These are phyloP conservation scores for Nyctereutes procyonoides DNA, from an alignment of 2,113 vertebrate species.

Conservation along the genomic window DNA sequence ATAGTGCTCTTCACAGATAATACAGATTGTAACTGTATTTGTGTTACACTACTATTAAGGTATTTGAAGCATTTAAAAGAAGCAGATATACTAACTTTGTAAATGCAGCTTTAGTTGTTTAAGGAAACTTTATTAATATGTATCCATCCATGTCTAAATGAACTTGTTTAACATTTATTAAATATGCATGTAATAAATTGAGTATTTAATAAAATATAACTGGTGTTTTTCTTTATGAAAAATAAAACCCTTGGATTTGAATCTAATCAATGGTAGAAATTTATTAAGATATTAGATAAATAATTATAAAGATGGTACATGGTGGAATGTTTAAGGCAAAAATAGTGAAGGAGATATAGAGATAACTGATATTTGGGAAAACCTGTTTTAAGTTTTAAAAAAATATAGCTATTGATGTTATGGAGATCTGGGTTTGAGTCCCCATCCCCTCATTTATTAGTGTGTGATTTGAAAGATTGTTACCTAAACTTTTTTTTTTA, in stretches of 20 bases:
- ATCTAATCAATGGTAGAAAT: slow-evolving; percentile 10
- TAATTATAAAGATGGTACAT: background rate
- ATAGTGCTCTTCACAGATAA: background rate
- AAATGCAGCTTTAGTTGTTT: background rate
- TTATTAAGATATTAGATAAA: background rate
- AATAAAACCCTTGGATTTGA: background rate
- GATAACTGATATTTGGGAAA: background rate
- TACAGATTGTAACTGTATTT: background rate
- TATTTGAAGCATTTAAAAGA: background rate
- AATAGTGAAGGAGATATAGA: background rate
- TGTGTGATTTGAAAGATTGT: background rate
- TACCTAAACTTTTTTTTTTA: background rate
- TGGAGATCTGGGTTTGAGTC: background rate
- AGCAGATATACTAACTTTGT: background rate
- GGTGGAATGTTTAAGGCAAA: background rate
- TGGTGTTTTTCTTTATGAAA: slow-evolving; percentile 6
- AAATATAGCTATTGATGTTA: background rate
- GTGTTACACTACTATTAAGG: background rate
- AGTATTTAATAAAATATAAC: background rate
- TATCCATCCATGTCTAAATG: background rate
- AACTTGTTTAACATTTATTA: slow-evolving; percentile 23
- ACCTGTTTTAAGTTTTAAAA: background rate
- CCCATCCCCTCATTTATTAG: background rate
- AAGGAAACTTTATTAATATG: background rate
- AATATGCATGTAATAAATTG: background rate